Conservation (phyloP, 1,140 invertebrate species). For the Odontomachus brunneus region DNA sequence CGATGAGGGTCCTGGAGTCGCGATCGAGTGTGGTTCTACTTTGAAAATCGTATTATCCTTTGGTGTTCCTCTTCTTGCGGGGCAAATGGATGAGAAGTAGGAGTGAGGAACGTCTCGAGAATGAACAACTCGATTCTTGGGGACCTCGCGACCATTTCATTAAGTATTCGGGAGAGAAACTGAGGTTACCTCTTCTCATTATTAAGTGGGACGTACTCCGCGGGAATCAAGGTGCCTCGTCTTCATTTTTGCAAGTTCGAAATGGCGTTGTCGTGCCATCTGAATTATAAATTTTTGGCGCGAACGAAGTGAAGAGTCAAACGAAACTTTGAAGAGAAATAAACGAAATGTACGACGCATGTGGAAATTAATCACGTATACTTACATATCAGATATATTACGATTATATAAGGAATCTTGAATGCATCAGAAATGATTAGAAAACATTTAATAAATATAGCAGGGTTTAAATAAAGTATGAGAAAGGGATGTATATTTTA, state of each 20-base stretch:
- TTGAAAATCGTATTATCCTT: conserved; percentile 27
- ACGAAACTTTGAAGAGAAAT: neutral
- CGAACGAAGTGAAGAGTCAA: conserved; percentile 4
- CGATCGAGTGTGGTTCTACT: conserved; percentile 11
- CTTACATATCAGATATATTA: neutral
- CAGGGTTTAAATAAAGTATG: neutral
- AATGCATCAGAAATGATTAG: neutral
- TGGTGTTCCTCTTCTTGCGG: neutral
- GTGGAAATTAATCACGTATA: neutral
- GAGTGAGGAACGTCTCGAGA: neutral
- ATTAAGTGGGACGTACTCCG: conserved; percentile 35
- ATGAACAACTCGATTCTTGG: conserved; percentile 39
- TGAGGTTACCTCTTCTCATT: conserved; percentile 38
- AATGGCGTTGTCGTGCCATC: neutral
- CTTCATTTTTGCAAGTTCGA: conserved; percentile 21
- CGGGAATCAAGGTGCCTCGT: neutral
- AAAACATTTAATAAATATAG: too few relatives aligned
- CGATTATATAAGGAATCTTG: neutral
- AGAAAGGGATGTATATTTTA: neutral
- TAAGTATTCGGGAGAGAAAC: conserved; percentile 45
- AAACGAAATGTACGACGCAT: neutral
- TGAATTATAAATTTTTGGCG: conserved; percentile 30
- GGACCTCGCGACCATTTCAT: conserved; percentile 42
- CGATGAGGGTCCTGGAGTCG: neutral
- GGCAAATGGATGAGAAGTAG: neutral